phyloP scores from a whole-genome alignment of 2,113 vertebrate species.

The Syrrhaptes paradoxus region DNA sequence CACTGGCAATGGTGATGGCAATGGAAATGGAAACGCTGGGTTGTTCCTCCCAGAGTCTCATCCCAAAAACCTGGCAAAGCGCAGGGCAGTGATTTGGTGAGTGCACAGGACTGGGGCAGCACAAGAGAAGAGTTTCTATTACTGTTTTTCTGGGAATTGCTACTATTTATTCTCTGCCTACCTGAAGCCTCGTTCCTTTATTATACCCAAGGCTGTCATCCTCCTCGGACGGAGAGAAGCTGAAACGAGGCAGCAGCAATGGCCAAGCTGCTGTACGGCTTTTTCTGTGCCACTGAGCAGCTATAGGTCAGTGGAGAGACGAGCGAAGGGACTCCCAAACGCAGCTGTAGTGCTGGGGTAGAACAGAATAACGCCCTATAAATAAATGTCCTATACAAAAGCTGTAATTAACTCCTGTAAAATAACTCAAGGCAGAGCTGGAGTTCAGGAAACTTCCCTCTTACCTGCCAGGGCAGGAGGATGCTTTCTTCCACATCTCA shows the following conservation, averaged over 20 bases:
- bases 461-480: not conserved
- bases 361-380: not conserved
- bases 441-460: not conserved
- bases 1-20: too few relatives aligned
- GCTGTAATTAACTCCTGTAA: not conserved
- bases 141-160: not conserved
- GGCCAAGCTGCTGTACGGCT: not conserved
- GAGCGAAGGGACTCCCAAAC: not conserved
- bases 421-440: not conserved
- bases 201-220: not conserved
- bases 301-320: not conserved
- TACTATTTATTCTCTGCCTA: not conserved
- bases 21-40: fast-evolving
- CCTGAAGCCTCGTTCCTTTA: not conserved
- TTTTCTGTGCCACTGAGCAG: not conserved
- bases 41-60: not conserved
- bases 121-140: not conserved
- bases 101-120: not conserved
- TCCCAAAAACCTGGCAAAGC: not conserved
- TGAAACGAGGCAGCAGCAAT: not conserved
- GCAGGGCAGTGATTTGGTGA: not conserved
- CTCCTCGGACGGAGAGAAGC: not conserved
- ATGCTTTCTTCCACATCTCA: not conserved
- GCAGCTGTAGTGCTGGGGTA: not conserved
- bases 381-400: not conserved